Evolutionary conservation across 1,140 invertebrate species (phyloP).

Genomic region (Macrocentrus cingulum): DNA sequence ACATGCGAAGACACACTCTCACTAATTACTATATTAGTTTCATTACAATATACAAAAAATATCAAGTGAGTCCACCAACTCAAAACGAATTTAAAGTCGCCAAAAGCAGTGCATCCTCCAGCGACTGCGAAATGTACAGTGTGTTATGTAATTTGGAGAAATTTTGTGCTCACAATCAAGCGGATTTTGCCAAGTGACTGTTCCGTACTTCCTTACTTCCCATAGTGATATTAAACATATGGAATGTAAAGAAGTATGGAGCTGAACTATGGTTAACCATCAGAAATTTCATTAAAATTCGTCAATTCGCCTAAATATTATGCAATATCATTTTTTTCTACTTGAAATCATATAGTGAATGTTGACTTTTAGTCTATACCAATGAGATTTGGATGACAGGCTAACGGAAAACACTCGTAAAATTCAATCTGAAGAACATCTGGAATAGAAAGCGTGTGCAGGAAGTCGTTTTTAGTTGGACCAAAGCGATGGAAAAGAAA

Average conservation of each 20-base stretch:
- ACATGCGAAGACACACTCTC: conserved; percentile 17
- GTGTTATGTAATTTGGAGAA: too few relatives aligned
- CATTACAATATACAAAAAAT: too few relatives aligned
- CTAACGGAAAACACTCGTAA: not conserved
- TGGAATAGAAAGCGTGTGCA: not conserved
- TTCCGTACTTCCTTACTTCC: conserved; percentile 96
- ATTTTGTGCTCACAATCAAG: not conserved
- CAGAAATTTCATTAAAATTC: too few relatives aligned
- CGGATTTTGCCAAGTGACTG: conserved; percentile 61
- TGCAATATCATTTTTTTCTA: too few relatives aligned
- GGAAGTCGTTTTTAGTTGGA: not conserved
- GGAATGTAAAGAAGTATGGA: conserved; percentile 99
- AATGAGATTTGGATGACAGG: not conserved
- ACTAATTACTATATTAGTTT: too few relatives aligned
- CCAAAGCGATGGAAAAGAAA: too few relatives aligned
- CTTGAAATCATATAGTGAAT: too few relatives aligned
- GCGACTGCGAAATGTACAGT: too few relatives aligned
- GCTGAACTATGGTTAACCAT: conserved; percentile 59
- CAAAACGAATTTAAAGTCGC: too few relatives aligned
- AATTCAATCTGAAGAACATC: not conserved
- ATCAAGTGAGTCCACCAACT: too few relatives aligned
- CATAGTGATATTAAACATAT: conserved; percentile 83
- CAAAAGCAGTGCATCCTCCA: too few relatives aligned
- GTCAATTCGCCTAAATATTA: too few relatives aligned
- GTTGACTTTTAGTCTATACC: not conserved